Conservation (phyloP, 1,140 invertebrate species). For the Sweltsa coloradensis region DNA sequence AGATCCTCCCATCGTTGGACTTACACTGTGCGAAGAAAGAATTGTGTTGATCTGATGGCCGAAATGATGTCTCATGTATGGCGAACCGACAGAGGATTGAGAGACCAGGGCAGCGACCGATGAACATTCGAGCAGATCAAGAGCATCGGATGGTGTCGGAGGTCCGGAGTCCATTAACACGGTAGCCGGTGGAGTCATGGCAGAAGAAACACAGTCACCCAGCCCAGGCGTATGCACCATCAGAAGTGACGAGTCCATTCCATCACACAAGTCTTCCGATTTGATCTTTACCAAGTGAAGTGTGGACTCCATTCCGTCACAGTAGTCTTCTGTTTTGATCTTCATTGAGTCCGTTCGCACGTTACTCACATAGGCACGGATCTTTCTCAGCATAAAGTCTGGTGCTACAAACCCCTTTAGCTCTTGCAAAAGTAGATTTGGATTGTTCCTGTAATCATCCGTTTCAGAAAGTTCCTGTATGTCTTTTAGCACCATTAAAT, state of each 20-base stretch:
- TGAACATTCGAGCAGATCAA: slow-evolving; percentile 10
- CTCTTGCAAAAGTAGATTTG: slow-evolving; percentile 47
- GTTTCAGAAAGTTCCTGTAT: slow-evolving; percentile 57
- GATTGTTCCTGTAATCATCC: slow-evolving; percentile 58
- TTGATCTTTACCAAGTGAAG: neutral
- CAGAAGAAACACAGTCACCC: slow-evolving; percentile 7
- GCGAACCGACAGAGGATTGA: slow-evolving; percentile 6
- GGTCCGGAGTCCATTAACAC: slow-evolving; percentile 22
- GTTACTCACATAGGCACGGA: slow-evolving; percentile 40
- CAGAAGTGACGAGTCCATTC: neutral
- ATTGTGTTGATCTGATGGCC: too few species aligned
- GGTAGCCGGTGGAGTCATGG: slow-evolving; percentile 25
- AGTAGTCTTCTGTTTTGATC: neutral
- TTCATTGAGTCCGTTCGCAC: slow-evolving; percentile 23
- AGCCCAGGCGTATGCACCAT: neutral
- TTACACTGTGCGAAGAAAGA: too few species aligned
- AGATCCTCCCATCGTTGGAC: too few species aligned
- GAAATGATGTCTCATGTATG: slow-evolving; percentile 1
- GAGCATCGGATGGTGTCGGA: slow-evolving; percentile 8
- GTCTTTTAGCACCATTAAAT: slow-evolving; percentile 69
- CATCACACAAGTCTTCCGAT: neutral
- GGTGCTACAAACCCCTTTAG: slow-evolving; percentile 60
- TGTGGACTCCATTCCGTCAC: neutral
- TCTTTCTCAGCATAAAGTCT: slow-evolving; percentile 57
- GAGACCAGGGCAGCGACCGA: slow-evolving; percentile 4